Conservation (phyloP, 2,888 invertebrate genomes). For the Cheiracanthium punctorium region DNA sequence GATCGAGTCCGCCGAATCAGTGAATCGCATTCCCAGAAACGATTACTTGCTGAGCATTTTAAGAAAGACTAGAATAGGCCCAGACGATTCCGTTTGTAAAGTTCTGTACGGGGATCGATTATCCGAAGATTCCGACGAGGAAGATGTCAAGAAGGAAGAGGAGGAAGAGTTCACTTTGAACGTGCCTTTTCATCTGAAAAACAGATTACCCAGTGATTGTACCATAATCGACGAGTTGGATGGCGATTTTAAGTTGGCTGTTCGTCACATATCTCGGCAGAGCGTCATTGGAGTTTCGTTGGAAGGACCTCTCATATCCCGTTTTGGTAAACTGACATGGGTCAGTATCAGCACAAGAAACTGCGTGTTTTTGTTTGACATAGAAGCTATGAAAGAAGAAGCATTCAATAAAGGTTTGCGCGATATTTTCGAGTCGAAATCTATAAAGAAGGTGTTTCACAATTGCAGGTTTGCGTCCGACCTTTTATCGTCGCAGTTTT, state of each 20-base stretch:
- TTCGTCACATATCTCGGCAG: slow-evolving; percentile 39
- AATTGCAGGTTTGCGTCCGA: slow-evolving; percentile 80
- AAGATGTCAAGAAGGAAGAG: too few species aligned
- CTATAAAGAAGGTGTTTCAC: slow-evolving; percentile 80
- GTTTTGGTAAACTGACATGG: slow-evolving; percentile 75
- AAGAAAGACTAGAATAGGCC: too few species aligned
- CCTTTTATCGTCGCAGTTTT: slow-evolving; percentile 80
- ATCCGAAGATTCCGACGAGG: too few species aligned
- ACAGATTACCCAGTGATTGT: not conserved
- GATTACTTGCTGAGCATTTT: too few species aligned
- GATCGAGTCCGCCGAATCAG: too few species aligned
- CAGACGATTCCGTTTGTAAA: too few species aligned
- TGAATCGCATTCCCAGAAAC: too few species aligned
- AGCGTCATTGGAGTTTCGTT: slow-evolving; percentile 74
- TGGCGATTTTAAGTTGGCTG: slow-evolving; percentile 3
- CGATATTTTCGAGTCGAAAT: slow-evolving; percentile 76
- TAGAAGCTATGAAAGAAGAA: slow-evolving; percentile 73
- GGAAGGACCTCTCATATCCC: slow-evolving; percentile 75
- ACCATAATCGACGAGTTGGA: not conserved
- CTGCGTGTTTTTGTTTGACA: slow-evolving; percentile 75
- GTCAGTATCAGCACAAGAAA: slow-evolving; percentile 74
- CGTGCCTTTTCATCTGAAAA: not conserved
- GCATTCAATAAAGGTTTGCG: slow-evolving; percentile 77
- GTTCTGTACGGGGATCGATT: too few species aligned
- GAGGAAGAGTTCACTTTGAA: not conserved